A percentile compares a stretch with the other conserved stretches of the same genome.
These are phyloP conservation scores for Himalopsyche anomala DNA, from an alignment of 2,888 invertebrate genomes.

Conservation along the genomic window DNA sequence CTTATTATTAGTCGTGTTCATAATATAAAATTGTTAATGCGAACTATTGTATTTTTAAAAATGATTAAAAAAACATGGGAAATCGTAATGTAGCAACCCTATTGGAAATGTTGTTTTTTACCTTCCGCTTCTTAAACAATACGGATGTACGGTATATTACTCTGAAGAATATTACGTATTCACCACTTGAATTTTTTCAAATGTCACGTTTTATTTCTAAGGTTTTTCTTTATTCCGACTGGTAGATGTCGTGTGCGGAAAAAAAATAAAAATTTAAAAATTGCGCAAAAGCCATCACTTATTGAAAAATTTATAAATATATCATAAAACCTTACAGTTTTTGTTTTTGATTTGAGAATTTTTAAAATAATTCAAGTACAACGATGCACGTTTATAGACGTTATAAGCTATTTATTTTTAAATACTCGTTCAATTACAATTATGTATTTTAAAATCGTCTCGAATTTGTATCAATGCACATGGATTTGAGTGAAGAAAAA, in stretches of 20 bases:
- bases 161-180: conserved; percentile 8
- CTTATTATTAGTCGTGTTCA: no score
- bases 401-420: no score
- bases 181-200: conserved; percentile 27
- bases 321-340: no score
- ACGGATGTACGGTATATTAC: conserved; percentile 14
- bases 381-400: no score
- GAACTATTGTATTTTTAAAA: no score
- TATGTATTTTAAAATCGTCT: no score
- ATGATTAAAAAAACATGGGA: neutral
- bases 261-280: neutral
- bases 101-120: conserved; percentile 18
- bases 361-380: no score
- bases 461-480: no score
- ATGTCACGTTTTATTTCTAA: neutral
- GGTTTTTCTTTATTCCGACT: neutral
- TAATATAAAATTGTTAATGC: no score
- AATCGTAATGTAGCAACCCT: neutral
- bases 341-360: no score
- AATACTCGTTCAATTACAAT: no score
- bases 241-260: neutral
- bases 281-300: neutral
- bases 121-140: conserved; percentile 25
- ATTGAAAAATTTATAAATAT: neutral
- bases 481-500: no score